phyloP scores from a whole-genome alignment of 2,113 vertebrate species.

The Oceanites oceanicus region DNA sequence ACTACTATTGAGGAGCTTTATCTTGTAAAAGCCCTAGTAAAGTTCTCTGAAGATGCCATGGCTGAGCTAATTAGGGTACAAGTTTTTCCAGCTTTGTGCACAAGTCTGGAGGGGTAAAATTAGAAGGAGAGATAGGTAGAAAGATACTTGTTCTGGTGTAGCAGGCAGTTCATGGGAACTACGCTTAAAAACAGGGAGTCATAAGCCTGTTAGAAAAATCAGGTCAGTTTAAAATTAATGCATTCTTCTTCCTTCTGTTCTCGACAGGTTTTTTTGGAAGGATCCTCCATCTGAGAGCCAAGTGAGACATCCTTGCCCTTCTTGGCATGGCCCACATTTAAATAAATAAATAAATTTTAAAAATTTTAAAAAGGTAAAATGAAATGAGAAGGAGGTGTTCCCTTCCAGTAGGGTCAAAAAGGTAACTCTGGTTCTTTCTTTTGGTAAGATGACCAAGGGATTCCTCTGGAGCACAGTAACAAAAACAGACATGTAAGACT shows the following conservation, averaged over 20 bases:
- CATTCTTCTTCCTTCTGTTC: background rate
- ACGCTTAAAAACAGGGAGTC: background rate
- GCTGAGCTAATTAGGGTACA: background rate
- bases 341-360: background rate
- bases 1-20: background rate
- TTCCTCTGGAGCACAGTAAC: background rate
- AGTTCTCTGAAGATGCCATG: background rate
- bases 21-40: background rate
- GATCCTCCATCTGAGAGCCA: background rate
- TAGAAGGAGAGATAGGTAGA: background rate
- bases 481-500: background rate
- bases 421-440: background rate
- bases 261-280: background rate
- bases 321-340: background rate
- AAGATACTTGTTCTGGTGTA: background rate
- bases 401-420: background rate
- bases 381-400: background rate
- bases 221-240: background rate
- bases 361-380: background rate
- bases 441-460: background rate
- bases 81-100: background rate
- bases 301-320: background rate
- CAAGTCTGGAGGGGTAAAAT: background rate
- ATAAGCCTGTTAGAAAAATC: slow-evolving; percentile 1
- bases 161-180: background rate